Base-by-base conservation (phyloP, 2,113 vertebrate species). In the Pipa parva region DNA sequence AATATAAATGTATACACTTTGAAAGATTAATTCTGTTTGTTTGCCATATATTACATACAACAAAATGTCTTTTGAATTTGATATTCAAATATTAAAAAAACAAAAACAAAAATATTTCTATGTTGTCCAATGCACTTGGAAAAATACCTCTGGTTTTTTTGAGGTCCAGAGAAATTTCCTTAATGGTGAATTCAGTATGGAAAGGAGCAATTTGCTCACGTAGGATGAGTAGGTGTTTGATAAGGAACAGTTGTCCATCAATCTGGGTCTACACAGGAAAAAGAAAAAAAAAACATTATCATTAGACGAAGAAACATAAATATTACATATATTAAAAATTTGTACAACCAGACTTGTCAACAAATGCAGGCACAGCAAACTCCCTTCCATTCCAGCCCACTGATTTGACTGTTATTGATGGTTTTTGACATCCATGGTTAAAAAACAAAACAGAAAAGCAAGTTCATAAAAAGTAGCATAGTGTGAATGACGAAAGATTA, bases 111-210 rank as follows among this genome's bases (percentile, higher is more conserved):
- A n/a, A n/a, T n/a, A n/a, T n/a, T n/a, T n/a, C n/a, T n/a, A n/a
- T n/a, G n/a, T n/a, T n/a, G n/a, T n/a, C n/a, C n/a, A n/a, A n/a
- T n/a, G n/a, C 78, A 69, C 77, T 79, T n/a, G 74, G 58, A 27
- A 63, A 24, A 86, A 80, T 90, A 99, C 96, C 97, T 95, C 95
- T 93, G 73, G 94, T 99, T 90, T 92, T 98, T 91, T 95, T 98
- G 87, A 99, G 93, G 85, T 99, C 97, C 90, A 99, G 91, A 79
- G 96, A 99, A 91, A 99, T 98, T 86, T 99, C 97, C 88, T 97
- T 99, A 89, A 99, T 99, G 89, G 97, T 92, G 83, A 99, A 99
- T 86, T 99, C 97, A 57, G 97, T 91, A 83, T 99, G 97, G 87
- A 99, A 99, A 75, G 97, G 96, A 79, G 96, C 97, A 76, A 99